Percentiles rank a stretch among this genome's conserved stretches.
Evolutionary conservation across 1,140 invertebrate species (phyloP).

Genomic region (Semibalanus balanoides): DNA sequence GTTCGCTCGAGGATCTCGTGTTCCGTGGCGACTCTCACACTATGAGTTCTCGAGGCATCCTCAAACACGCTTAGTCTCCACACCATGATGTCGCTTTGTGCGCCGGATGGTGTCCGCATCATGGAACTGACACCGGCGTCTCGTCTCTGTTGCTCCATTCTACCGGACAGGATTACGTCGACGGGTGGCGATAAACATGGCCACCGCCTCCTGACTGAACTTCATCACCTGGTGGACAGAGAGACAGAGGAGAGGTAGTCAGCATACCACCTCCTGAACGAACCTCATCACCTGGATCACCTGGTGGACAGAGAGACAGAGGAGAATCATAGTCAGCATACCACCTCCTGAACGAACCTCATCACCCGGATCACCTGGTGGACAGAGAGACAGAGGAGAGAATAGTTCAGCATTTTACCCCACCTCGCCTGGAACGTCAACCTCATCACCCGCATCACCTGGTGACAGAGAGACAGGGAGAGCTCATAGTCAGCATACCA

Average conservation of each 20-base stretch:
- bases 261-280: background rate
- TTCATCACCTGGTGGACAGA: slow-evolving; percentile 59
- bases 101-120: slow-evolving; percentile 79
- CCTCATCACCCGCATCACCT: too few species aligned
- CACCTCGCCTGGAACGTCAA: too few species aligned
- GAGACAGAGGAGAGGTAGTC: slow-evolving; percentile 9
- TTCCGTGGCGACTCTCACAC: slow-evolving; percentile 50
- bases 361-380: too few species aligned
- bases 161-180: slow-evolving; percentile 88
- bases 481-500: too few species aligned
- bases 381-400: too few species aligned
- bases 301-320: background rate
- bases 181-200: slow-evolving; percentile 95
- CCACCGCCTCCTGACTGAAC: slow-evolving; percentile 86
- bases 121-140: slow-evolving; percentile 65
- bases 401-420: too few species aligned
- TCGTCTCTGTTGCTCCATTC: slow-evolving; percentile 93
- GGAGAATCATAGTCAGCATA: background rate
- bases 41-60: slow-evolving; percentile 86
- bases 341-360: background rate
- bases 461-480: too few species aligned
- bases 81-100: slow-evolving; percentile 94
- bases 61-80: slow-evolving; percentile 92
- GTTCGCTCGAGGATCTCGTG: too few species aligned
- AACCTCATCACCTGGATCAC: background rate